Evolutionary conservation across 2,888 invertebrate genomes (phyloP), one percentile per base, ranked within the genome.

Genomic region (Molorchus minor): DNA sequence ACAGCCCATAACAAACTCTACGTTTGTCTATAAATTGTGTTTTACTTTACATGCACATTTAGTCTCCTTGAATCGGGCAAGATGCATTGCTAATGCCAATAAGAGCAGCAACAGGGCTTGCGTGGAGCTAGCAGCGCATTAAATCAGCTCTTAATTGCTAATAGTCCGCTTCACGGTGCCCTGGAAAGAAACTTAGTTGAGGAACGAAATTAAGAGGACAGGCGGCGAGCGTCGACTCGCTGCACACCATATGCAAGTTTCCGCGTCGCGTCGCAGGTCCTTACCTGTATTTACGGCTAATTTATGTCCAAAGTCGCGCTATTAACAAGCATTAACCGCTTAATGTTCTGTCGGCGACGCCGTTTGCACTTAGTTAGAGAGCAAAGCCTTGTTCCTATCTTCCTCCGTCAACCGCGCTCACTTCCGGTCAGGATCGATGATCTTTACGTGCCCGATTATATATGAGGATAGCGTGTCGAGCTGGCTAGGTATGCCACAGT

Each of bases 271-370:
- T 45, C 60, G 40, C 33, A 8, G 30, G 20, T 36, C 49, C 56
- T 57, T 71, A 72, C 72, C 73, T 72, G 71, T 68, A 69, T 74
- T 75, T 71, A 74, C 70, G 58, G 61, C 68, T 68, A 75, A 76
- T 75, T 77, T 73, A 74, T 72, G 74, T 71, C 67, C 69, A 64
- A 75, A 75, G 73, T 76, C 73, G 64, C 65, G 75, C 75, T 72
- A 74, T 76, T 76, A 76, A 74, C 76, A 73, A 72, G 75, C 76
- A 75, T 76, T 77, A 76, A 75, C 70, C 68, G 68, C 73, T 74
- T 73, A 75, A 75, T 75, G 72, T 73, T 76, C 69, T 72, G 75
- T 74, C 75, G 69, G 65, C 64, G 57, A 54, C 59, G 58, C 67
- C 69, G 70, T 71, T 73, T 71, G 69, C 72, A 71, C 71, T 71